phyloP scores from a whole-genome alignment of 2,797 vertebrate species.

The Alcedo atthis region DNA sequence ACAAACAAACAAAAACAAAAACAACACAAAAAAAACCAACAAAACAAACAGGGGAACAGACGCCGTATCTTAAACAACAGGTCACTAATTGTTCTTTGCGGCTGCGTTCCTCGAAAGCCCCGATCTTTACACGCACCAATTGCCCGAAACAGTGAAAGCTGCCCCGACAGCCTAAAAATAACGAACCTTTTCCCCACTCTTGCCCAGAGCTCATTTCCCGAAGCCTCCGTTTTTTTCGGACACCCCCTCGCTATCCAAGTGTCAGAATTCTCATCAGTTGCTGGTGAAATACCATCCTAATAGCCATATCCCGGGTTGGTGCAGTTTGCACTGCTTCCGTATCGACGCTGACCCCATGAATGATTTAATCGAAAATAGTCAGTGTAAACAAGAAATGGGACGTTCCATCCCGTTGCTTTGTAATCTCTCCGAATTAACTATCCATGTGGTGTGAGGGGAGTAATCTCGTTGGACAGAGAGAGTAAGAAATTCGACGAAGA shows the following conservation, averaged over 20 bases:
- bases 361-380: not conserved
- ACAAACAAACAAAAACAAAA: too few species aligned
- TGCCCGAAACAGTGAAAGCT: not conserved
- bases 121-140: not conserved
- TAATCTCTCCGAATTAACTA: not conserved
- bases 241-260: not conserved
- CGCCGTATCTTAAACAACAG: not conserved
- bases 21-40: too few species aligned
- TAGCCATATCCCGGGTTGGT: not conserved
- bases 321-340: not conserved
- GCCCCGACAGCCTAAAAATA: not conserved
- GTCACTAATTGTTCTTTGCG: not conserved
- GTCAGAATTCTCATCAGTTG: not conserved
- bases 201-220: too few species aligned
- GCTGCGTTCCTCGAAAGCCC: not conserved
- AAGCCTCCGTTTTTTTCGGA: not conserved
- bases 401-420: not conserved
- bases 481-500: not conserved
- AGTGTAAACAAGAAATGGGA: not conserved
- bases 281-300: not conserved
- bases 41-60: too few species aligned
- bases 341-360: not conserved
- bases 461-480: not conserved
- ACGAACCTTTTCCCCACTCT: too few species aligned
- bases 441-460: fast-evolving